Conservation (phyloP, 2,113 vertebrate species). For the Agapornis roseicollis region DNA sequence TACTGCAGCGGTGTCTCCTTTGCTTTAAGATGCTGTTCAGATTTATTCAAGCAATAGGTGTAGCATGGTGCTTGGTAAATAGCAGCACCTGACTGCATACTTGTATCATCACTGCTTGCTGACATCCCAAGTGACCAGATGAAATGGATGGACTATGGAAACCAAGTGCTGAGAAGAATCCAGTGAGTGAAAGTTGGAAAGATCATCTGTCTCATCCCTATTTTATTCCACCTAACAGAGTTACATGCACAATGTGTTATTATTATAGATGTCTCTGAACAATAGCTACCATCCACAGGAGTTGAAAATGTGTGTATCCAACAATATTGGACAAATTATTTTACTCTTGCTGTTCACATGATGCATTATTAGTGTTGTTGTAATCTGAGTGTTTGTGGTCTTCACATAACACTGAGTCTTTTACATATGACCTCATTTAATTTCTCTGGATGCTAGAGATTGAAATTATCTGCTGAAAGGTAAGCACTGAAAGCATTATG, state of each 20-base stretch:
- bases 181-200: slow-evolving; percentile 36
- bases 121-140: slow-evolving; percentile 55
- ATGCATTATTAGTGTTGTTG: neutral
- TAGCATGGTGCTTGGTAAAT: slow-evolving; percentile 69
- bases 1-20: slow-evolving; percentile 68
- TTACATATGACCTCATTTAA: neutral
- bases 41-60: slow-evolving; percentile 75
- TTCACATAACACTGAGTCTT: neutral
- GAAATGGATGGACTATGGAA: slow-evolving; percentile 19
- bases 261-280: slow-evolving; percentile 45
- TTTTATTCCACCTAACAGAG: slow-evolving; percentile 26
- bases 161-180: neutral
- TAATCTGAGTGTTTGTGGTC: neutral
- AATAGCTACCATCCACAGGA: neutral
- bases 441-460: neutral
- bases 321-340: neutral
- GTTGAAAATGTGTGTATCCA: neutral
- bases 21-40: slow-evolving; percentile 70
- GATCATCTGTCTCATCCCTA: neutral
- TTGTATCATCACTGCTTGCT: slow-evolving; percentile 48
- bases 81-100: slow-evolving; percentile 66
- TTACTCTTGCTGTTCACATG: neutral
- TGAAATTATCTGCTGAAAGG: neutral
- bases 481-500: neutral
- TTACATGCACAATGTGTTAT: neutral